Percentiles rank a stretch among this genome's conserved stretches.
These are phyloP conservation scores for Lasioglossum lativentre DNA, from an alignment of 2,888 invertebrate species.

Conservation along the genomic window DNA sequence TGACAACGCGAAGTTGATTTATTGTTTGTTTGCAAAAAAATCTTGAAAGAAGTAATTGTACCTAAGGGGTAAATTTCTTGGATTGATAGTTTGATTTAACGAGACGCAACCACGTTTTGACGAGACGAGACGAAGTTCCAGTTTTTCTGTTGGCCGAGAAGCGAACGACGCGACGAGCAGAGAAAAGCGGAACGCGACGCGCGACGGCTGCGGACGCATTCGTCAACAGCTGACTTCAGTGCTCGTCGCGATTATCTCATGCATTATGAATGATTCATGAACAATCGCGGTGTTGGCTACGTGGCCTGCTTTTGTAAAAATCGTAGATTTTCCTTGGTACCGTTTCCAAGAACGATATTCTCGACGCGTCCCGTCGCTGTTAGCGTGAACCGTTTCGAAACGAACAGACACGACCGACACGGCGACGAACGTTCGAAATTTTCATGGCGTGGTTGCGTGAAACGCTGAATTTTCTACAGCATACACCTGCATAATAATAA, in stretches of 20 bases:
- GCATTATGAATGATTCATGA: constrained; percentile 78
- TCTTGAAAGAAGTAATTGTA: neutral
- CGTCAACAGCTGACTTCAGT: constrained; percentile 74
- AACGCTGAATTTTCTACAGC: neutral
- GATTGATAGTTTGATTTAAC: constrained; percentile 18
- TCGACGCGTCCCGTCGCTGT: constrained; percentile 48
- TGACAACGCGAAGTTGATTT: too few species aligned
- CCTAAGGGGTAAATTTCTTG: neutral
- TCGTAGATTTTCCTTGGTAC: constrained; percentile 63
- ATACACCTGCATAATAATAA: too few species aligned
- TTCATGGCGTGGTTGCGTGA: neutral
- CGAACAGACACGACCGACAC: neutral
- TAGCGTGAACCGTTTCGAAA: constrained; percentile 37
- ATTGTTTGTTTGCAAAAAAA: neutral
- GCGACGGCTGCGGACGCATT: constrained; percentile 66
- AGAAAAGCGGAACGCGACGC: constrained; percentile 31
- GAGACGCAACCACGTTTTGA: constrained; percentile 19
- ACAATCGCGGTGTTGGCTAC: constrained; percentile 60
- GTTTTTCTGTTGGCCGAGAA: constrained; percentile 39
- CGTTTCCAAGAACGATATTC: constrained; percentile 59
- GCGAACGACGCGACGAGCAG: constrained; percentile 29
- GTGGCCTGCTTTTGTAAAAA: constrained; percentile 70
- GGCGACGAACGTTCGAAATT: neutral
- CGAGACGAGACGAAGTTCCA: constrained; percentile 20
- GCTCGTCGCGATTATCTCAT: constrained; percentile 76